A percentile compares a stretch with the other conserved stretches of the same genome.
These are phyloP conservation scores for Pitangus sulphuratus DNA, from an alignment of 2,797 vertebrate genomes.

Conservation along the genomic window DNA sequence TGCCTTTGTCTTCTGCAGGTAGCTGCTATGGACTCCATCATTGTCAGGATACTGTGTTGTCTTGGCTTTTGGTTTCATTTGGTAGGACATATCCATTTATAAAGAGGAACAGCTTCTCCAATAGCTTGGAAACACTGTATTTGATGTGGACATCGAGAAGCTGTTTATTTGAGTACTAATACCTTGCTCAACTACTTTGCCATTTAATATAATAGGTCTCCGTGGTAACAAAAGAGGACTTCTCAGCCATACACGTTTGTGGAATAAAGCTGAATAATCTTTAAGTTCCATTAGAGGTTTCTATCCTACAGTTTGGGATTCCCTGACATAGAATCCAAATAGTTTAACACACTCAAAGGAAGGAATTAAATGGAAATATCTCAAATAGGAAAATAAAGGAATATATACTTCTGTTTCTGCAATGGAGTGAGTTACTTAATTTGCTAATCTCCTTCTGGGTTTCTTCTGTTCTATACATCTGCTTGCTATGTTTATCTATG, in stretches of 20 bases:
- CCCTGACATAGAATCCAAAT: not conserved
- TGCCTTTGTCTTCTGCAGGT: not conserved
- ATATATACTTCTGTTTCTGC: not conserved
- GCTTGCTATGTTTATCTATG: not conserved
- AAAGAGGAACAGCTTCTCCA: not conserved
- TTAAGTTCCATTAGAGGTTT: not conserved
- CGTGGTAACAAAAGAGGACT: not conserved
- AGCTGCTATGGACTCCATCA: not conserved
- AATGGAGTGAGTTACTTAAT: not conserved
- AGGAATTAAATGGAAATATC: not conserved
- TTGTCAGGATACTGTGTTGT: not conserved
- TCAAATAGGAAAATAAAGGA: not conserved
- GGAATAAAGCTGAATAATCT: not conserved
- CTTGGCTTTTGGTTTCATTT: not conserved
- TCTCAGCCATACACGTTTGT: not conserved
- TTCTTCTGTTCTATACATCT: not conserved
- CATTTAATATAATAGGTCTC: not conserved
- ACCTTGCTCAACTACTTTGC: not conserved
- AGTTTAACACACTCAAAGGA: not conserved
- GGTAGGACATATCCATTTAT: not conserved
- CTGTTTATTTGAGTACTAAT: not conserved
- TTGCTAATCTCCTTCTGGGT: not conserved
- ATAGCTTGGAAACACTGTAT: not conserved
- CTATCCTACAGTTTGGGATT: not conserved
- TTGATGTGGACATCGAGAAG: not conserved